A percentile compares a stretch with the other conserved stretches of the same genome.
phyloP scores from a whole-genome alignment of 2,113 vertebrate species.

The Myotis yumanensis region DNA sequence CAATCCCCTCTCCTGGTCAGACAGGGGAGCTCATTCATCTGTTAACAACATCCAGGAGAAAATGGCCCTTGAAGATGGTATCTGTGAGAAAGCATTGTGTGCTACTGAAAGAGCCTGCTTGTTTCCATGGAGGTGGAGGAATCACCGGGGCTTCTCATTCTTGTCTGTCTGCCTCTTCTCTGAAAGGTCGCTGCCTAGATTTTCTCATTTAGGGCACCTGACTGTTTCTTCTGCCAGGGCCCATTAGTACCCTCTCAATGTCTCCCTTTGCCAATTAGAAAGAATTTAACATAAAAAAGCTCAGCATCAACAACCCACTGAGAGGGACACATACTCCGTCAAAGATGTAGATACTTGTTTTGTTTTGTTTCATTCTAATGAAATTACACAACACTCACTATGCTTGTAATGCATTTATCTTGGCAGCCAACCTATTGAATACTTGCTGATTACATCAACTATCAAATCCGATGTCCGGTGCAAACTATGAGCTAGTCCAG shows the following conservation, averaged over 20 bases:
- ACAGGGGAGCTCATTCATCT: constrained; percentile 68
- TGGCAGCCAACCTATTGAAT: neutral
- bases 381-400: constrained; percentile 39
- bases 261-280: constrained; percentile 46
- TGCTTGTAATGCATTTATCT: constrained; percentile 53
- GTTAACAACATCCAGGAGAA: constrained; percentile 63
- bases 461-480: constrained; percentile 27
- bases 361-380: constrained; percentile 35
- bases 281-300: constrained; percentile 38
- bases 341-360: constrained; percentile 45
- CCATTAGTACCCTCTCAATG: neutral
- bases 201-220: constrained; percentile 50
- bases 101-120: constrained; percentile 34
- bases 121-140: constrained; percentile 51
- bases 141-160: neutral
- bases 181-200: constrained; percentile 29
- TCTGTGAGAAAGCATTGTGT: constrained; percentile 53
- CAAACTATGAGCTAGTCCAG: neutral
- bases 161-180: constrained; percentile 13
- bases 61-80: constrained; percentile 65
- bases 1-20: constrained; percentile 48
- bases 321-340: neutral
- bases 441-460: constrained; percentile 33
- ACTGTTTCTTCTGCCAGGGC: constrained; percentile 16
- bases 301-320: neutral